Conservation (phyloP, 2,888 invertebrate genomes). For the Polydrusus pterygomalis region DNA sequence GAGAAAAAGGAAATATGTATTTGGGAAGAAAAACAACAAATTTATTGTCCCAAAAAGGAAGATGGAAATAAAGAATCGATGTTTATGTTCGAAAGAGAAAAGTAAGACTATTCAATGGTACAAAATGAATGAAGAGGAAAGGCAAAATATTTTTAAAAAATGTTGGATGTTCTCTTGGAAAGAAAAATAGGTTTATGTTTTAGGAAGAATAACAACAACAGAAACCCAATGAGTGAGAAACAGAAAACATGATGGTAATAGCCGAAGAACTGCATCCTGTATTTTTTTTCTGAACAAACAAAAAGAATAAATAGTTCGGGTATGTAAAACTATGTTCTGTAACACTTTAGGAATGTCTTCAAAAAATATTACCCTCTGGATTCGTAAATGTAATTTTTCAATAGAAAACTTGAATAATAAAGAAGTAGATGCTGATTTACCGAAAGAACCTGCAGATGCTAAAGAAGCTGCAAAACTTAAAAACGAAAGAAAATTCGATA, state of each 20-base stretch:
- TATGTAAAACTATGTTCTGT: not conserved
- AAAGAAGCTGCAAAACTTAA: not conserved
- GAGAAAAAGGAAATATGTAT: constrained; percentile 38
- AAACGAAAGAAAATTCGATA: not conserved
- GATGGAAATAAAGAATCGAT: constrained; percentile 32
- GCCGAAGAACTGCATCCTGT: constrained; percentile 14
- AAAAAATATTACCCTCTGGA: not conserved
- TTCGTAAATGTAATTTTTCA: not conserved
- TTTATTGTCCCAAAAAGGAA: constrained; percentile 21
- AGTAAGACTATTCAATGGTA: constrained; percentile 32
- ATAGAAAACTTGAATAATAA: not conserved
- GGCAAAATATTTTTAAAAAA: constrained; percentile 27
- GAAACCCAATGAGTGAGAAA: constrained; percentile 28
- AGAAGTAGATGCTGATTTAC: not conserved
- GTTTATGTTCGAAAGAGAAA: constrained; percentile 15
- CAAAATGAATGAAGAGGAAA: constrained; percentile 37
- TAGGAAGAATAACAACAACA: constrained; percentile 34
- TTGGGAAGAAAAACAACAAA: constrained; percentile 43
- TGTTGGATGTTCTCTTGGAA: constrained; percentile 35
- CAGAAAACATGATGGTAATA: constrained; percentile 27
- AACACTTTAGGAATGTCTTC: constrained; percentile 23
- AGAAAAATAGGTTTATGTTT: constrained; percentile 38
- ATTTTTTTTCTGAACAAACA: constrained; percentile 8
- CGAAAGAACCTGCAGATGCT: not conserved
- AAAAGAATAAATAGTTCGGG: constrained; percentile 27